These are phyloP conservation scores for Hiodon tergisus DNA, from an alignment of 2,113 vertebrate genomes.

Conservation along the genomic window DNA sequence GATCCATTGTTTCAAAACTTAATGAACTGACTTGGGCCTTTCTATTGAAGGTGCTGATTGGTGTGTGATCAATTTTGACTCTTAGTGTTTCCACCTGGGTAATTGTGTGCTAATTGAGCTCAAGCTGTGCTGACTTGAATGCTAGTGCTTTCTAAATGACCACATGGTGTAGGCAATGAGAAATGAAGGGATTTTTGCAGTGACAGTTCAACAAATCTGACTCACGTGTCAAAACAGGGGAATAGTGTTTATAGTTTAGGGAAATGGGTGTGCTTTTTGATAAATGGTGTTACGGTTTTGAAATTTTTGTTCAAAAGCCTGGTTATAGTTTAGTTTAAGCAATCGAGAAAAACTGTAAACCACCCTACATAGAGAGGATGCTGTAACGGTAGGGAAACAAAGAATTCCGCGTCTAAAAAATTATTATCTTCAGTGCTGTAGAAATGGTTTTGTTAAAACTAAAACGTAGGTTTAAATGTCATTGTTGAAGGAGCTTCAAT, in stretches of 20 bases:
- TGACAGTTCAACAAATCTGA: conserved; percentile 5
- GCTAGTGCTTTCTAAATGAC: conserved; percentile 14
- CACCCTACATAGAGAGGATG: too few species aligned
- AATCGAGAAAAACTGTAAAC: too few species aligned
- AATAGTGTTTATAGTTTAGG: conserved; percentile 4
- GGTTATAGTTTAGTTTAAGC: too few species aligned
- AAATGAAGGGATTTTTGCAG: conserved; percentile 12
- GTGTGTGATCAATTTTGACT: background rate
- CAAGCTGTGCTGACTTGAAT: conserved; percentile 9
- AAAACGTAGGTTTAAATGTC: too few species aligned
- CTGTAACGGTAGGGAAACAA: too few species aligned
- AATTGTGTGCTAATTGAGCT: conserved; percentile 22
- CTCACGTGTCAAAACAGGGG: background rate
- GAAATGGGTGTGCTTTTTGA: background rate
- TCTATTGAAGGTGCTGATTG: background rate
- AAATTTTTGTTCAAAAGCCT: too few species aligned
- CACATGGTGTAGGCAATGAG: conserved; percentile 11
- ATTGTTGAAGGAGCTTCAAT: too few species aligned
- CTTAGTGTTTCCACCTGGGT: conserved; percentile 1
- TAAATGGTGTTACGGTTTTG: background rate
- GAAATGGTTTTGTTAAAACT: background rate
- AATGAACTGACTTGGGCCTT: background rate
- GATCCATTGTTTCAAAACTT: background rate
- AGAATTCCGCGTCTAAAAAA: too few species aligned
- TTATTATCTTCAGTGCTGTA: background rate